Evolutionary conservation across 2,888 invertebrate species (phyloP).

Genomic region (Caenorhabditis angaria): DNA sequence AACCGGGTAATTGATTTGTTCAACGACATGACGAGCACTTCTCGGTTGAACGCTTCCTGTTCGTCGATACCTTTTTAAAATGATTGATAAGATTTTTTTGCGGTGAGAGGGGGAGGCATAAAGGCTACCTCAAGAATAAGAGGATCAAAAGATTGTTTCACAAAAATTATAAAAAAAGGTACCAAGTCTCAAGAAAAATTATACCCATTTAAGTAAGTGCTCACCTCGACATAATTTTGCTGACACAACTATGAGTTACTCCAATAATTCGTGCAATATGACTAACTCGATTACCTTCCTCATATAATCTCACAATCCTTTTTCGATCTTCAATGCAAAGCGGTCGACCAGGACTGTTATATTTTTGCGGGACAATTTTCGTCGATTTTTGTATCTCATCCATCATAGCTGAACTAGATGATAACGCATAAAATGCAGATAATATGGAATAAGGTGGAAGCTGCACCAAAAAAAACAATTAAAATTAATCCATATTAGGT

Average conservation of each 20-base stretch:
- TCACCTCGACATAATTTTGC: slow-evolving; percentile 65
- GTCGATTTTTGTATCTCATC: background rate
- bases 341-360: slow-evolving; percentile 66
- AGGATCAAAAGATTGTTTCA: too few relatives aligned
- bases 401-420: slow-evolving; percentile 7
- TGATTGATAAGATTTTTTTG: background rate
- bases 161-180: background rate
- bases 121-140: too few relatives aligned
- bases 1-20: slow-evolving; percentile 3
- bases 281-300: slow-evolving; percentile 64
- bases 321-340: slow-evolving; percentile 62
- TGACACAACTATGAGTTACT: slow-evolving; percentile 65
- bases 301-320: slow-evolving; percentile 61
- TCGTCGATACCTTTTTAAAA: slow-evolving; percentile 54
- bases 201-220: background rate
- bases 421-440: slow-evolving; percentile 36
- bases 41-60: slow-evolving; percentile 66
- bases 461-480: too few relatives aligned
- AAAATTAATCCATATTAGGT: background rate
- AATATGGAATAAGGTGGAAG: slow-evolving; percentile 27
- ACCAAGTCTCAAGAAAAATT: background rate
- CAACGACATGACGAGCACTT: slow-evolving; percentile 26
- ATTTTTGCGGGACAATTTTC: slow-evolving; percentile 3
- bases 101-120: too few relatives aligned
- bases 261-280: slow-evolving; percentile 67